phyloP scores from a whole-genome alignment of 1,140 invertebrate species.

The Trypoxylus dichotomus region DNA sequence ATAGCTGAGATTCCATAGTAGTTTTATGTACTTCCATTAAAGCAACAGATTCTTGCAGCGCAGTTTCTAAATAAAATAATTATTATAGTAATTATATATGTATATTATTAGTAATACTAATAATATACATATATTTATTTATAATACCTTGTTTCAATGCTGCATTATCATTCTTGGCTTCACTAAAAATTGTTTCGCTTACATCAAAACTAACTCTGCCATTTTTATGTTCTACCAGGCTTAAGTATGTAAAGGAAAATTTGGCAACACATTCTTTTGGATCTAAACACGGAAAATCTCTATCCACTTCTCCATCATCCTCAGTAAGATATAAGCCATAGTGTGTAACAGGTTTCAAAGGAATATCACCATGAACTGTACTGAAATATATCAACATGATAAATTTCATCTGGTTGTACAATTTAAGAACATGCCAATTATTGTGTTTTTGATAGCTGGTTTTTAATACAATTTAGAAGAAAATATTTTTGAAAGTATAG shows the following conservation, averaged over 20 bases:
- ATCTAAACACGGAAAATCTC: constrained; percentile 90
- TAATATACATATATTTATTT: no score
- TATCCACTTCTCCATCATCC: constrained; percentile 95
- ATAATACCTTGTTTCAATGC: neutral
- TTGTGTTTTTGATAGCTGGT: no score
- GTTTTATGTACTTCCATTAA: constrained; percentile 71
- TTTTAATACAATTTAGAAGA: no score
- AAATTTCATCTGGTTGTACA: no score
- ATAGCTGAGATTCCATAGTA: constrained; percentile 79
- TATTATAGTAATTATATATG: neutral
- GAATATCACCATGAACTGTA: constrained; percentile 62
- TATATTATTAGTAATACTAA: neutral
- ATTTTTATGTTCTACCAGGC: constrained; percentile 71
- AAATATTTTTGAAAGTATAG: no score
- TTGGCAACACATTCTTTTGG: constrained; percentile 84
- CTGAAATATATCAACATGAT: constrained; percentile 45
- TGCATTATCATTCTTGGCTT: neutral
- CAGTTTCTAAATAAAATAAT: neutral
- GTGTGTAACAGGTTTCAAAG: constrained; percentile 62
- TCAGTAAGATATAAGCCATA: constrained; percentile 92
- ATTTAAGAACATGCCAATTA: no score
- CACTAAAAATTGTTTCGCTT: neutral
- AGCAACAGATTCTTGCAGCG: constrained; percentile 38
- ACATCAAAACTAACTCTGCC: constrained; percentile 35
- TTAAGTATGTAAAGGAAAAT: constrained; percentile 88